Base-by-base conservation (phyloP, 2,888 invertebrate species). In the Microdon myrmicae region DNA sequence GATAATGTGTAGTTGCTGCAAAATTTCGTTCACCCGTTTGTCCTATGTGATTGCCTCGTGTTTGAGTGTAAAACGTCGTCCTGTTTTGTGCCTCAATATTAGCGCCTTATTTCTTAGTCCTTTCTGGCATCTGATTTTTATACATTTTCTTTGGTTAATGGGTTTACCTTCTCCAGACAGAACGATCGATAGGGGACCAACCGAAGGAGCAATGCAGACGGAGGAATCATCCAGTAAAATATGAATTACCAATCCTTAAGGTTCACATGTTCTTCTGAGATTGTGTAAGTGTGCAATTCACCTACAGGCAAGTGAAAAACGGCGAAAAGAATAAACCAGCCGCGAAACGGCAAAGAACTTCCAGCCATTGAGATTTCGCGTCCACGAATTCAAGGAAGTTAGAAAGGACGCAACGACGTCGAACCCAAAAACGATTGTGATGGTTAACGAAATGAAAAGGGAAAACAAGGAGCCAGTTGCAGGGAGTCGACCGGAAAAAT, bases 291-390 rank as follows among this genome's bases (percentile, higher is more conserved):
- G 64, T 54, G 44, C 48, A 68, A 58, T 58, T 45, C 56, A 67
- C 48, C 66, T 60, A 51, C 43, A 34, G 39, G 43, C 48, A 61
- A 51, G 37, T 41, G 22, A 39, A 28, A 32, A 29, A 20, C 32
- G 25, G 9, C 13, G 12, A 41, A 2, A 44, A 44, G 4, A 37
- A 22, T 19, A 14, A 41, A 28, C 35, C 19, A 25, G 26, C 31
- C 28, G 32, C 28, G 28, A 29, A 13, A 8, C 28, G 32, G 32
- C 29, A 47, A 10, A 6, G 53, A 53, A 55, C 32, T 55, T n/a
- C 55, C 60, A 60, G 54, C 55, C 60, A 67, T 51, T 67, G 60
- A 59, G 55, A 55, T 60, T 55, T 60, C 60, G 54, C 60, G 51
- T 49, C 45, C 45, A 51, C 55, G 51, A 55, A 67, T 67, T 47